Conservation (phyloP, 2,113 vertebrate genomes). For the Cercopithecus mona region DNA sequence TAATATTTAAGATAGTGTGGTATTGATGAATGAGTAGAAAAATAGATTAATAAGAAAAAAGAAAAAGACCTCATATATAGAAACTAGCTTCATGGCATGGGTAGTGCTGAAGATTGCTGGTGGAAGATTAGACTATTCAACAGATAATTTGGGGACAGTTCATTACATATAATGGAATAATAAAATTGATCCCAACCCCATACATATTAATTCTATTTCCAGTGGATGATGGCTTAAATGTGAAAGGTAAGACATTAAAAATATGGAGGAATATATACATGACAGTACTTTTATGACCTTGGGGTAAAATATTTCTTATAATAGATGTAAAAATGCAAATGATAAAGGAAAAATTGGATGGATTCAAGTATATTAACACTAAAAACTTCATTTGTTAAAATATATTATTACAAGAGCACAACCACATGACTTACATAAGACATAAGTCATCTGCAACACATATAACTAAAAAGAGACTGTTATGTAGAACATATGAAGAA, state of each 20-base stretch:
- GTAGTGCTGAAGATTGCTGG: not conserved
- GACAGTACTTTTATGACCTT: not conserved
- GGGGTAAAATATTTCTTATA: not conserved
- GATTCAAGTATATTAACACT: not conserved
- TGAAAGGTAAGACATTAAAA: not conserved
- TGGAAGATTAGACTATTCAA: not conserved
- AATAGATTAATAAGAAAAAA: not conserved
- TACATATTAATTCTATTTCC: not conserved
- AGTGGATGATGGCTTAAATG: not conserved
- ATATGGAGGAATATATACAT: not conserved
- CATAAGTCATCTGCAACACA: not conserved
- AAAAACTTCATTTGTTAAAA: conserved; percentile 2
- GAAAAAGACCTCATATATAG: not conserved
- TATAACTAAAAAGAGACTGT: not conserved
- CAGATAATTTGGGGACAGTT: not conserved
- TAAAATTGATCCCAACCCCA: not conserved
- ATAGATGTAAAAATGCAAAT: not conserved
- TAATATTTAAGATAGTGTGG: not conserved
- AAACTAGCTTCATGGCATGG: not conserved
- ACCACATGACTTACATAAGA: not conserved
- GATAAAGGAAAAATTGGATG: not conserved
- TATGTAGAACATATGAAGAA: not conserved
- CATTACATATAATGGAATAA: not conserved
- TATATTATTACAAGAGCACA: not conserved
- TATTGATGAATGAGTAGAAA: not conserved